A percentile compares a stretch with the other conserved stretches of the same genome.
These are phyloP conservation scores for Acronicta psi DNA, from an alignment of 2,888 invertebrate genomes.

Conservation along the genomic window DNA sequence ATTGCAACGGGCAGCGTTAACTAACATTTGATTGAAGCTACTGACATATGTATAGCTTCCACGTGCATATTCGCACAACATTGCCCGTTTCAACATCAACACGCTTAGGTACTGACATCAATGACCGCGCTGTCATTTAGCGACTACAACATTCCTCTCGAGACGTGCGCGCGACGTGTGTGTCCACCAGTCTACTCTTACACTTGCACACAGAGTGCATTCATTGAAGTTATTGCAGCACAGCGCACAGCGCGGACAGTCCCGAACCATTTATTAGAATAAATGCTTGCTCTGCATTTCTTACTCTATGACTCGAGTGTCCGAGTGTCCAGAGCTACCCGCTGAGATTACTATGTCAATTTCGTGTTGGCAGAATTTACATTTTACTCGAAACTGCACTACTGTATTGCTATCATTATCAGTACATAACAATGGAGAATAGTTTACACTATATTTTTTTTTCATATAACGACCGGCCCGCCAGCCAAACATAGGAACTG, in stretches of 20 bases:
- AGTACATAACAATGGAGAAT: too few relatives aligned
- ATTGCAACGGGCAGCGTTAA: conserved; percentile 11
- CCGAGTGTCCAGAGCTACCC: not conserved
- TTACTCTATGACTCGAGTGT: not conserved
- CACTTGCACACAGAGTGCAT: not conserved
- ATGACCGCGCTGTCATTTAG: too few relatives aligned
- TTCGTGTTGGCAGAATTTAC: not conserved
- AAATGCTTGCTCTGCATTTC: not conserved
- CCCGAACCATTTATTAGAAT: conserved; percentile 5
- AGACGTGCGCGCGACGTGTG: not conserved
- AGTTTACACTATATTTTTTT: too few relatives aligned
- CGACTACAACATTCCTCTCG: too few relatives aligned
- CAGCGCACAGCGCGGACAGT: not conserved
- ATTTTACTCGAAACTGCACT: too few relatives aligned
- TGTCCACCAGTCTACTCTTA: too few relatives aligned
- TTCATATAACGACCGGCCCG: too few relatives aligned
- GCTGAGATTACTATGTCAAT: not conserved
- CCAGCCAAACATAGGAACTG: too few relatives aligned
- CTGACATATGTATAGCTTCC: conserved; percentile 5
- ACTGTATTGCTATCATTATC: too few relatives aligned
- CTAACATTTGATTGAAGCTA: conserved; percentile 10
- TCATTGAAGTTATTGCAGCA: not conserved
- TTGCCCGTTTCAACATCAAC: too few relatives aligned
- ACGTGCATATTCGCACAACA: too few relatives aligned
- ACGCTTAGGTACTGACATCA: too few relatives aligned